Percentiles rank a stretch among this genome's conserved stretches.
Conservation (phyloP, 2,113 vertebrate genomes). For the Telmatochromis sp. region DNA sequence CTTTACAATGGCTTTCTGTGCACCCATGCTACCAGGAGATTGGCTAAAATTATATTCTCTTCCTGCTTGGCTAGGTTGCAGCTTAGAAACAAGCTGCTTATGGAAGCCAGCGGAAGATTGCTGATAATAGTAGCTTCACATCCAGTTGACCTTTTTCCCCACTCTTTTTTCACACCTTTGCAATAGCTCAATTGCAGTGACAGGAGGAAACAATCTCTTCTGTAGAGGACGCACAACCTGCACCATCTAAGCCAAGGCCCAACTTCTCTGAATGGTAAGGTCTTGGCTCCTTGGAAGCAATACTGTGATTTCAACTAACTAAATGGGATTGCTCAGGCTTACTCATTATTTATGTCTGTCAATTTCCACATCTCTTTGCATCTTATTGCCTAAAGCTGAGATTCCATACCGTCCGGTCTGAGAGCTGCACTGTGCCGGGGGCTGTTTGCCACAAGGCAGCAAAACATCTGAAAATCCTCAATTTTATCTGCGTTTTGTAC, state of each 20-base stretch:
- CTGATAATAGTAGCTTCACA: conserved; percentile 73
- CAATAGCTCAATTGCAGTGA: conserved; percentile 64
- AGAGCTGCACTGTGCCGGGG: background rate
- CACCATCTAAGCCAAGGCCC: conserved; percentile 45
- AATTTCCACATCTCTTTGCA: conserved; percentile 40
- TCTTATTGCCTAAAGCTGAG: conserved; percentile 27
- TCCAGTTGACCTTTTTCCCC: conserved; percentile 73
- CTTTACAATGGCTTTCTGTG: conserved; percentile 72
- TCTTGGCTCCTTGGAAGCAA: conserved; percentile 33
- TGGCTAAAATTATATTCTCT: conserved; percentile 77
- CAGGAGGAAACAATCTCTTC: conserved; percentile 65
- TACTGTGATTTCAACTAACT: conserved; percentile 36
- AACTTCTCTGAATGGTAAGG: conserved; percentile 19
- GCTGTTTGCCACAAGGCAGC: background rate
- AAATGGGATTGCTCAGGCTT: conserved; percentile 15
- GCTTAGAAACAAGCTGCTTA: conserved; percentile 77
- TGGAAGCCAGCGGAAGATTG: conserved; percentile 66
- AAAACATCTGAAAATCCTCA: conserved; percentile 33
- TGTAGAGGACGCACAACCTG: conserved; percentile 48
- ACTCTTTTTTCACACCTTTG: conserved; percentile 48
- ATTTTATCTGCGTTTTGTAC: conserved; percentile 36
- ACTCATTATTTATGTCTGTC: conserved; percentile 49
- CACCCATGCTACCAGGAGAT: conserved; percentile 70
- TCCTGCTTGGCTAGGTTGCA: conserved; percentile 75
- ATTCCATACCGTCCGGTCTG: conserved; percentile 17